phyloP scores from a whole-genome alignment of 2,888 invertebrate species.

The Amiota mariae region DNA sequence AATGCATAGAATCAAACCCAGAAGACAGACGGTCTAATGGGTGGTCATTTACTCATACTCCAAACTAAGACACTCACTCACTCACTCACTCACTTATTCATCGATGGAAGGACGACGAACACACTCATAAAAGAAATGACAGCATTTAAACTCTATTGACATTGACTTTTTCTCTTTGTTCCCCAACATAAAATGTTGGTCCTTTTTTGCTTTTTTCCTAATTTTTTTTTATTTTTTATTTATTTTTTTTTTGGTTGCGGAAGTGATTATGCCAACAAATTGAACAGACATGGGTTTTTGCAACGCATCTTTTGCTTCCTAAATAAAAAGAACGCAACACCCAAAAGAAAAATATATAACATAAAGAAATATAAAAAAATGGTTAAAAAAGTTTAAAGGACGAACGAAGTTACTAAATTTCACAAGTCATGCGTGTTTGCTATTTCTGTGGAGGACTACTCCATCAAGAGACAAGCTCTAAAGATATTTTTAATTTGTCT shows the following conservation, averaged over 20 bases:
- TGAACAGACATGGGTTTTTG: conserved; percentile 31
- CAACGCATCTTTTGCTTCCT: conserved; percentile 5
- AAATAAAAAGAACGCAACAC: conserved; percentile 20
- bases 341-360: background rate
- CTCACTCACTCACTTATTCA: no score
- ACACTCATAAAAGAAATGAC: conserved; percentile 12
- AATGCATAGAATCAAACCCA: background rate
- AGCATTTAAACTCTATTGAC: conserved; percentile 32
- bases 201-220: background rate
- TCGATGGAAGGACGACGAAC: background rate
- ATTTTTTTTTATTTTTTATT: background rate
- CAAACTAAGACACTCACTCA: no score
- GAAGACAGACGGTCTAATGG: background rate
- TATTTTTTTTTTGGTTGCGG: background rate
- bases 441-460: no score
- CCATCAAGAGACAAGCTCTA: background rate
- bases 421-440: conserved; percentile 14
- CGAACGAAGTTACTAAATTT: background rate
- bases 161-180: conserved; percentile 20
- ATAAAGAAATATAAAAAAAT: background rate
- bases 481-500: conserved; percentile 28
- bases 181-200: background rate
- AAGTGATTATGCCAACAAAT: conserved; percentile 34
- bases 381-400: background rate
- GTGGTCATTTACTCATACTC: background rate